Conservation (phyloP, 2,888 invertebrate species). For the Anticlea derivata region DNA sequence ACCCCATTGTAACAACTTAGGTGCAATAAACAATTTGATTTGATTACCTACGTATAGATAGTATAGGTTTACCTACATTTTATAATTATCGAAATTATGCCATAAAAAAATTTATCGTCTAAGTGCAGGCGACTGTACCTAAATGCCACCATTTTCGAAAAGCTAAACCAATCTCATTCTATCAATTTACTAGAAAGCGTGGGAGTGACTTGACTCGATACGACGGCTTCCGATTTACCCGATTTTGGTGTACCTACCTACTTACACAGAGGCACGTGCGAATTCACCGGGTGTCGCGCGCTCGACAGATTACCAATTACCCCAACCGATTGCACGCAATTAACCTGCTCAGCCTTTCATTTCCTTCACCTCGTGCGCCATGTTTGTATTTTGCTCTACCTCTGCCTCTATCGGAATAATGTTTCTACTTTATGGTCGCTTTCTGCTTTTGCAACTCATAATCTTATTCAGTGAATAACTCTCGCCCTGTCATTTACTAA, state of each 20-base stretch:
- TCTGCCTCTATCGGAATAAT: not conserved
- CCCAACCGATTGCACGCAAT: conserved; percentile 65
- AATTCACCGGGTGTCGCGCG: conserved; percentile 44
- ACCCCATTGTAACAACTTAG: too few species aligned
- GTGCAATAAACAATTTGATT: too few species aligned
- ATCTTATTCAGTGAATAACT: too few species aligned
- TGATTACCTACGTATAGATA: too few species aligned
- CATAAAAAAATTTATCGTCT: too few species aligned
- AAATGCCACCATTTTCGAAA: conserved; percentile 8
- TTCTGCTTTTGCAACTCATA: too few species aligned
- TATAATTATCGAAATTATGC: too few species aligned
- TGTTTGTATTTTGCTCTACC: conserved; percentile 16
- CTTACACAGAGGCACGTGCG: conserved; percentile 32
- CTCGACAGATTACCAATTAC: conserved; percentile 67
- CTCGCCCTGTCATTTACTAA: too few species aligned
- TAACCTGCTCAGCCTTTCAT: conserved; percentile 62
- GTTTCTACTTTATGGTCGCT: not conserved
- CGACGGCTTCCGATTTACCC: conserved; percentile 26
- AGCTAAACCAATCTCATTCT: conserved; percentile 24
- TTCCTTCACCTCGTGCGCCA: conserved; percentile 54
- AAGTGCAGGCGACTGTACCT: too few species aligned
- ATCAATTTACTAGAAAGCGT: conserved; percentile 28
- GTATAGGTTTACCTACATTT: too few species aligned
- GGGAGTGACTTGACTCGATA: conserved; percentile 27
- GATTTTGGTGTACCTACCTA: conserved; percentile 23